Evolutionary conservation across 1,140 invertebrate species (phyloP).

Genomic region (Lucilia cuprina): DNA sequence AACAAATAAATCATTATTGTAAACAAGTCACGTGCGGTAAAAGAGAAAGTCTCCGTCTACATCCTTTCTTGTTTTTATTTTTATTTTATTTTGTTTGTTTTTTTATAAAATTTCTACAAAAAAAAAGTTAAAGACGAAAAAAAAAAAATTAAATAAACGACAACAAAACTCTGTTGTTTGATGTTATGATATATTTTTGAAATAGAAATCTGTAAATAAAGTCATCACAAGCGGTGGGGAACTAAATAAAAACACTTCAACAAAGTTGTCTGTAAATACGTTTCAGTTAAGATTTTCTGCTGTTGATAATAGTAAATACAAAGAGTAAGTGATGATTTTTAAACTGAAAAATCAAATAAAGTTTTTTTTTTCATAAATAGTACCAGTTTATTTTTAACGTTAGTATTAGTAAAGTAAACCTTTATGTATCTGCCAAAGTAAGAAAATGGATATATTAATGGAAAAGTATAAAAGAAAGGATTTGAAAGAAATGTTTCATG

Average conservation of each 20-base stretch:
- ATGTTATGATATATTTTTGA: constrained; percentile 8
- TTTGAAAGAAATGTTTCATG: no score
- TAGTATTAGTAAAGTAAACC: no score
- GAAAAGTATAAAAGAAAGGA: no score
- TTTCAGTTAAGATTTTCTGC: neutral
- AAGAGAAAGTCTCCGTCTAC: neutral
- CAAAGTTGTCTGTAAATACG: constrained; percentile 1
- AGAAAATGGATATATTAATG: no score
- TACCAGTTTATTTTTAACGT: neutral
- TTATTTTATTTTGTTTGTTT: neutral
- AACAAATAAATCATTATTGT: constrained; percentile 15
- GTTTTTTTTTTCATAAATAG: neutral
- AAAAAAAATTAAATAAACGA: neutral
- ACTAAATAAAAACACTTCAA: neutral
- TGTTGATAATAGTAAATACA: neutral
- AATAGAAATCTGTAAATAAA: neutral
- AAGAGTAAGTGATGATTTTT: neutral
- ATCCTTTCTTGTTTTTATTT: neutral
- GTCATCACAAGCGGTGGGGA: neutral
- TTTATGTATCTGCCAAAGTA: no score
- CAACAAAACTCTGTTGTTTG: neutral
- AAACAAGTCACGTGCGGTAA: constrained; percentile 16
- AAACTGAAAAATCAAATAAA: neutral
- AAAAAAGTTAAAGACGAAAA: neutral
- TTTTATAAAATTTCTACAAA: neutral